These are phyloP conservation scores for Butorides virescens DNA, from an alignment of 2,113 vertebrate genomes.

Conservation along the genomic window DNA sequence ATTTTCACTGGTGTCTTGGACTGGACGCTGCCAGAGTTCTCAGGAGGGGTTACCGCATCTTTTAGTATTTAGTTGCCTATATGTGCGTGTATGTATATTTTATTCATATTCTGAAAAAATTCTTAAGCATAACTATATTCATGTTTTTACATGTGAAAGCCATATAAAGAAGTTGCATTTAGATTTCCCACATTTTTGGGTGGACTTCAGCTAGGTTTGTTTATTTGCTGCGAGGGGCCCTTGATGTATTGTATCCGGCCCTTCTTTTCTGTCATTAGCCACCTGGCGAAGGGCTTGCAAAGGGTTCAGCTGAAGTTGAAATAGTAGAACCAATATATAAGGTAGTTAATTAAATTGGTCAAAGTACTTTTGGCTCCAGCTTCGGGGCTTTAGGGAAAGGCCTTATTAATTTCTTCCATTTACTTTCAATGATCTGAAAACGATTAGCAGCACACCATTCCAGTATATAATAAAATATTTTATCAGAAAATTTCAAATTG, in stretches of 20 bases:
- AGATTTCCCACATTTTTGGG: not conserved
- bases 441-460: not conserved
- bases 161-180: not conserved
- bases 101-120: not conserved
- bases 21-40: not conserved
- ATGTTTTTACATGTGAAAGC: not conserved
- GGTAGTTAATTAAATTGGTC: conserved; percentile 2
- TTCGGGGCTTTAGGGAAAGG: not conserved
- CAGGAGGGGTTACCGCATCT: not conserved
- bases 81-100: not conserved
- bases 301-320: not conserved
- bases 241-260: not conserved
- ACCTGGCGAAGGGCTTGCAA: not conserved
- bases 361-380: not conserved
- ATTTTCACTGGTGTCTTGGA: not conserved
- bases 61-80: not conserved
- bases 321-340: not conserved
- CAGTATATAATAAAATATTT: not conserved
- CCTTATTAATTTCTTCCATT: not conserved
- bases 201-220: not conserved
- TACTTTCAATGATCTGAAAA: not conserved
- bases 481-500: not conserved
- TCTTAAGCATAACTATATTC: not conserved
- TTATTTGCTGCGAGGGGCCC: not conserved
- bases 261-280: not conserved